phyloP scores from a whole-genome alignment of 2,888 invertebrate genomes.

The Galerucella nymphaeae region DNA sequence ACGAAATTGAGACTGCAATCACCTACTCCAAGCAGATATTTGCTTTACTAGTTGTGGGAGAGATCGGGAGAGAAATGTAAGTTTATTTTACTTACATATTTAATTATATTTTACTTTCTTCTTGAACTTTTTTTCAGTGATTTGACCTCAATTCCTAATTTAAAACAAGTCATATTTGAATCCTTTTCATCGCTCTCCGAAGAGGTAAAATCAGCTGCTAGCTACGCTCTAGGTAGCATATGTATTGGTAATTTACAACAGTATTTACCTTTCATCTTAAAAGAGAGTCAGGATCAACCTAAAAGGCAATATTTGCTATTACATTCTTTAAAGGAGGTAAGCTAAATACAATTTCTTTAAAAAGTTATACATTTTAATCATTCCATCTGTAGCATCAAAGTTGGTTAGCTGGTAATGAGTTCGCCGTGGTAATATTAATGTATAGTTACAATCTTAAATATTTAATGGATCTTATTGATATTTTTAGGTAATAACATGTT shows the following conservation, averaged over 20 bases:
- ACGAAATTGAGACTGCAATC: conserved; percentile 77
- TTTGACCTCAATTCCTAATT: conserved; percentile 78
- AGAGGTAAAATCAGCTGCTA: conserved; percentile 97
- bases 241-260: conserved; percentile 94
- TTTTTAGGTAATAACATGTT: conserved; percentile 82
- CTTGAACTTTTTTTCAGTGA: conserved; percentile 69
- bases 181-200: conserved; percentile 94
- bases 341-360: conserved; percentile 13
- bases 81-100: conserved; percentile 52
- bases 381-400: not conserved
- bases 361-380: not conserved
- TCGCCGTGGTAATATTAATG: not conserved
- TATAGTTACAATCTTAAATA: not conserved
- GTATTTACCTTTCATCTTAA: conserved; percentile 93
- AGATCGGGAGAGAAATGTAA: conserved; percentile 94
- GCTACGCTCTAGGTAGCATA: conserved; percentile 95
- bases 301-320: conserved; percentile 94
- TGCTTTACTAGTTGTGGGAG: conserved; percentile 93
- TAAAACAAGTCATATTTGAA: conserved; percentile 83
- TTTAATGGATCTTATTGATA: not conserved
- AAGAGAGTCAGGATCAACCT: conserved; percentile 94
- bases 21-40: conserved; percentile 90
- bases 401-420: too few species aligned
- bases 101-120: not conserved
- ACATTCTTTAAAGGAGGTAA: conserved; percentile 96